Base-by-base conservation (phyloP, 2,888 invertebrate genomes). In the Timema podura region DNA sequence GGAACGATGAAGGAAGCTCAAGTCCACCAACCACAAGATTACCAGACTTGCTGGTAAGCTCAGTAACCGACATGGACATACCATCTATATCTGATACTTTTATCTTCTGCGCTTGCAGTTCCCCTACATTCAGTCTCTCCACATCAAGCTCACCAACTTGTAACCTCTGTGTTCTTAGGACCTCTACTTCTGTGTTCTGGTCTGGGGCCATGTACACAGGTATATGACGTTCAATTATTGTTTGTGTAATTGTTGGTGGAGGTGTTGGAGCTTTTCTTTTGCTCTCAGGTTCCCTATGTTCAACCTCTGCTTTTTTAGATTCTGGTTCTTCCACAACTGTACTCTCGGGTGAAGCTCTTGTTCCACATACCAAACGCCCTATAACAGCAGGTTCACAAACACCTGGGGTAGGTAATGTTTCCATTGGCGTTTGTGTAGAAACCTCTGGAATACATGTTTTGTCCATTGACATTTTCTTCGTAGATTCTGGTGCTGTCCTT, bases 61-160 rank as follows among this genome's bases (percentile, higher is more conserved):
- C 92, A 67, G 89, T 85, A 0, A 91, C 88, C 73, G 87, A 88
- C 74, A 93, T 84, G 49, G 89, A 87, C 75, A 87, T 85, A 7
- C 92, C 90, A 77, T 93, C 92, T 72, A 93, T 87, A 79, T 93
- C 92, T 0, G 92, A 92, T 0, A 93, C 92, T 67, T 89, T 84
- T 73, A 93, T 91, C 79, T 90, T 91, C 69, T 88, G 89, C 0
- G 93, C 92, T 79, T 92, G 89, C 59, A 93, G 81, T 76, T 92
- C 91, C 70, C 89, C 89, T 0, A 93, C 93, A 74, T 88, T 91
- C 30, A 94, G 79, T 67, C 89, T 85, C 70, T 92, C 92, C 0
- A 94, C 93, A 77, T 92, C 91, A 72, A 93, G 83, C 78, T 93
- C 92, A 46, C 84, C 83, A 1, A 93, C 87, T 78, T 91, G 89